These are phyloP conservation scores for Itoplectis maculator DNA, from an alignment of 2,888 invertebrate genomes.

Conservation along the genomic window DNA sequence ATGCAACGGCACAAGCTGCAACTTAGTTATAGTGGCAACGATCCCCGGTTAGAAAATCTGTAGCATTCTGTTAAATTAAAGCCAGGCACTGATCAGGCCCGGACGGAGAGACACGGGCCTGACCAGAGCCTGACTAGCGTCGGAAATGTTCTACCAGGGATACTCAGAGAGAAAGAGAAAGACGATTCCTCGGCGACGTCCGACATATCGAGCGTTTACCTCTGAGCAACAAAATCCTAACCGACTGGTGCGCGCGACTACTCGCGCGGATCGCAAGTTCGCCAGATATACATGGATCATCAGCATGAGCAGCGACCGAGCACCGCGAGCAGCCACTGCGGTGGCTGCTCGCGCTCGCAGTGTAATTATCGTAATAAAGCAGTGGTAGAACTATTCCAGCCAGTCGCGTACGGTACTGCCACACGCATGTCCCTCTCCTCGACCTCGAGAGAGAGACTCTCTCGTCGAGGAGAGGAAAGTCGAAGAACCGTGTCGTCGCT, in stretches of 20 bases:
- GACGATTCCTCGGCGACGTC: slow-evolving; percentile 4
- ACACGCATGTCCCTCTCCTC: slow-evolving; percentile 40
- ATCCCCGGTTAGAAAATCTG: too few relatives aligned
- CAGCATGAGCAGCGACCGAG: slow-evolving; percentile 25
- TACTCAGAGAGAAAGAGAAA: too few relatives aligned
- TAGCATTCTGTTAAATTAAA: too few relatives aligned
- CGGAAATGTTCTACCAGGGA: too few relatives aligned
- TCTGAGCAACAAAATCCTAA: slow-evolving; percentile 19
- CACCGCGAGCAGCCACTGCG: slow-evolving; percentile 7
- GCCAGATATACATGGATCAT: slow-evolving; percentile 13
- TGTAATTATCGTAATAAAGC: slow-evolving; percentile 65
- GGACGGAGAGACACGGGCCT: too few relatives aligned
- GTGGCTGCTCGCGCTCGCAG: slow-evolving; percentile 18
- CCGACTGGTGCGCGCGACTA: slow-evolving; percentile 2
- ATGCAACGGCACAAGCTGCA: background rate
- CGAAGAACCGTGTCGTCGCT: slow-evolving; percentile 40
- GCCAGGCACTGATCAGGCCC: too few relatives aligned
- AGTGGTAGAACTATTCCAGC: slow-evolving; percentile 60
- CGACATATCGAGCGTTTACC: slow-evolving; percentile 51
- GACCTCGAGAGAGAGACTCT: slow-evolving; percentile 50
- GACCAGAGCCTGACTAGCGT: too few relatives aligned
- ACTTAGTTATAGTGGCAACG: background rate
- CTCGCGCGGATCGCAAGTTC: slow-evolving; percentile 31
- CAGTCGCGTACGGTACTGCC: slow-evolving; percentile 50
- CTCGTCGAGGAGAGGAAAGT: slow-evolving; percentile 36